Conservation (phyloP, 2,888 invertebrate genomes). For the Ormyrus nitidulus region DNA sequence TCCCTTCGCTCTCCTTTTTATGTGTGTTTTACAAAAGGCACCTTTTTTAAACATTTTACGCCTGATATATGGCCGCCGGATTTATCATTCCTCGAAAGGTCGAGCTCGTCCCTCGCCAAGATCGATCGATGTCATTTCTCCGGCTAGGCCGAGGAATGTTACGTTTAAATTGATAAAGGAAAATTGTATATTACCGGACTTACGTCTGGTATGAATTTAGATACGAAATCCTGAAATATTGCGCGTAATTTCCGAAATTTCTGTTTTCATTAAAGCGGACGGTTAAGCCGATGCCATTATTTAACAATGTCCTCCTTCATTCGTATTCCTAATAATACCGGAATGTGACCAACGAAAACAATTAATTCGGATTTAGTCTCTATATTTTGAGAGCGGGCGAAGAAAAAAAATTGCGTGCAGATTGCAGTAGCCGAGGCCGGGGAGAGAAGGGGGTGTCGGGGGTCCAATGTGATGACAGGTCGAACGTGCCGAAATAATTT, state of each 20-base stretch:
- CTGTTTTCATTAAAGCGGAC: too few relatives aligned
- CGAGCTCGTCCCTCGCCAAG: not conserved
- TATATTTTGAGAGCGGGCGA: not conserved
- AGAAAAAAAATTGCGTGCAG: not conserved
- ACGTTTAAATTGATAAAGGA: not conserved
- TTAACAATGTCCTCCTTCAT: too few relatives aligned
- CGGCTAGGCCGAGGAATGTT: not conserved
- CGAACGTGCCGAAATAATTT: constrained; percentile 62
- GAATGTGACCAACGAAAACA: too few relatives aligned
- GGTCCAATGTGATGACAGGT: constrained; percentile 9
- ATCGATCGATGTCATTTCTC: constrained; percentile 27
- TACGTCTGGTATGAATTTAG: not conserved
- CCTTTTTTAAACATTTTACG: constrained; percentile 60
- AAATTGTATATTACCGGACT: too few relatives aligned
- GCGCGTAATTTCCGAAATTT: too few relatives aligned
- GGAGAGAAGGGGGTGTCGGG: not conserved
- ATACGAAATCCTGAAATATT: not conserved
- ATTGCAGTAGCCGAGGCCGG: not conserved
- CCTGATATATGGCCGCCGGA: constrained; percentile 62
- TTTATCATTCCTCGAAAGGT: constrained; percentile 60
- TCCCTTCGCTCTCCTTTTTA: not conserved
- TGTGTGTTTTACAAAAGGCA: too few relatives aligned
- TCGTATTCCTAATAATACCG: too few relatives aligned
- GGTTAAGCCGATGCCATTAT: too few relatives aligned
- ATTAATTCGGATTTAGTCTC: too few relatives aligned